Base-by-base conservation (phyloP, 2,888 invertebrate species). In the Branchellion lobata region DNA sequence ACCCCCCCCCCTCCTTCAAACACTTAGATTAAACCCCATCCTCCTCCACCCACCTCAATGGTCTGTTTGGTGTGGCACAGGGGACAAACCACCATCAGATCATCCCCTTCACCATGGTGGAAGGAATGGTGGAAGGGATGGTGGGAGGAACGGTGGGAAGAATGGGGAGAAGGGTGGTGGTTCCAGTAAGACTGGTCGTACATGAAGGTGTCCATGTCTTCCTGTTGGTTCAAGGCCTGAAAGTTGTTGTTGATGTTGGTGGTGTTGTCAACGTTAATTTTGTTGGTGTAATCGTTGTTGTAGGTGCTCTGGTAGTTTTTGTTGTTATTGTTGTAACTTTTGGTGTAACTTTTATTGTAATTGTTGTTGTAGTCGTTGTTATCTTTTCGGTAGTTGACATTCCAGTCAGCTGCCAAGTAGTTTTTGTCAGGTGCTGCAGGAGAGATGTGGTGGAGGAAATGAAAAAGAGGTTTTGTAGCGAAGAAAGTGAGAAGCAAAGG, bases 331-430 rank as follows among this genome's bases (percentile, higher is more conserved):
- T n/a, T 57, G n/a, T 57, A 14, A 24, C 21, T 57, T 24, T 57
- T n/a, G 3, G 21, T n/a, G 18, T 47, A 47, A 18, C 18, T 47
- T 14, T 47, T 47, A 47, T 47, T 47, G 18, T 47, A 8, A 47
- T 47, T 47, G 47, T 47, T 47, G 21, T 57, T 57, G 24, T 57
- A 14, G 3, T n/a, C 21, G 61, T 57, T 57, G 61, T 57, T 57
- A 5, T 57, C 21, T n/a, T 57, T 57, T 5, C 21, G 3, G n/a
- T 57, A 57, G 61, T n/a, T 57, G n/a, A 57, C 61, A n/a, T 57
- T 57, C 61, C 61, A 57, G 21, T 57, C 61, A 18, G 61, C 61
- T n/a, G 61, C 61, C n/a, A 57, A n/a, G 24, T 57, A 57, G 61
- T 57, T 57, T 57, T 57, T 57, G 61, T 57, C 61, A 14, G 40